Percentiles rank a stretch among this genome's conserved stretches.
Evolutionary conservation across 1,140 invertebrate species (phyloP).

Genomic region (Rhagoletis zephyria): DNA sequence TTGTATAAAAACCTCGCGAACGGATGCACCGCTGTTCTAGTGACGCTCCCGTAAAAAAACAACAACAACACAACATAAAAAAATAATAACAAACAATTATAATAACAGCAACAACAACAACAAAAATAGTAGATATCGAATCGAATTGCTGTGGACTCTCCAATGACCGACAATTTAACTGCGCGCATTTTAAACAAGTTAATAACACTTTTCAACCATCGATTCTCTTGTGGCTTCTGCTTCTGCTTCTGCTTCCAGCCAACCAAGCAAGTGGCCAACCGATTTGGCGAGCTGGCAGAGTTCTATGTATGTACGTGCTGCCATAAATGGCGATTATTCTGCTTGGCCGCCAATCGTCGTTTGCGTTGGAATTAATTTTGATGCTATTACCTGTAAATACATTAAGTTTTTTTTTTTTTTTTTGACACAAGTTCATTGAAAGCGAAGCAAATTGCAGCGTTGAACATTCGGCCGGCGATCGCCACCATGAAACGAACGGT

Average conservation of each 20-base stretch:
- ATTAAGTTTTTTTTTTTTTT: slow-evolving; percentile 11
- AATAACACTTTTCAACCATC: not conserved
- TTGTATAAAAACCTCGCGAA: not conserved
- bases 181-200: slow-evolving; percentile 48
- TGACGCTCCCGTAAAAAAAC: not conserved
- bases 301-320: not conserved
- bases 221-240: slow-evolving; percentile 1
- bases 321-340: not conserved
- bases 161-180: slow-evolving; percentile 30
- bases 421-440: slow-evolving; percentile 50
- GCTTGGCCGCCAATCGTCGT: slow-evolving; percentile 15
- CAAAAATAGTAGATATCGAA: not conserved
- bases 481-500: not conserved
- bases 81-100: not conserved
- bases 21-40: slow-evolving; percentile 28
- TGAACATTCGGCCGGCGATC: not conserved
- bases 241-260: not conserved
- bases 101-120: slow-evolving; percentile 5
- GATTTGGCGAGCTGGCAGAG: not conserved
- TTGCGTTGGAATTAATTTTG: slow-evolving; percentile 26
- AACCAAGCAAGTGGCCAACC: not conserved
- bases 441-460: slow-evolving; percentile 27
- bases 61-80: no score
- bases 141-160: slow-evolving; percentile 16
- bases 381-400: slow-evolving; percentile 12